Percentiles rank a stretch among this genome's conserved stretches.
These are phyloP conservation scores for Pseudorasbora parva DNA, from an alignment of 2,113 vertebrate species.

Conservation along the genomic window DNA sequence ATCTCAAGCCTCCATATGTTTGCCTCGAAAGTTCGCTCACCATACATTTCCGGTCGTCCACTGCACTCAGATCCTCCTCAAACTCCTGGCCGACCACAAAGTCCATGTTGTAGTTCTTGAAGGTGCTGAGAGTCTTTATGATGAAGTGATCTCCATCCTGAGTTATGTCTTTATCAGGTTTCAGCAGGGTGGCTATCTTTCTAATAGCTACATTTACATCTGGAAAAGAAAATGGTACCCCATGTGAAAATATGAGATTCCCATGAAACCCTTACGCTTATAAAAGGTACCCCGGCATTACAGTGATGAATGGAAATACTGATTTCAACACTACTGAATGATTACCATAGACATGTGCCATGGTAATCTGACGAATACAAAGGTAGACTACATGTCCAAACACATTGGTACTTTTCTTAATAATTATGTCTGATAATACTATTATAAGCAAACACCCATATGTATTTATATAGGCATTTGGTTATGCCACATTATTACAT, in stretches of 20 bases:
- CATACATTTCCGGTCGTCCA: constrained; percentile 95
- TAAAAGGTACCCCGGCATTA: not conserved
- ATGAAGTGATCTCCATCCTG: constrained; percentile 89
- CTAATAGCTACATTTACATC: constrained; percentile 91
- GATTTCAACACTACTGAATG: not conserved
- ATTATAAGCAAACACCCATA: too few relatives aligned
- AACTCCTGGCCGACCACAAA: constrained; percentile 92
- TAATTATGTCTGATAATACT: too few relatives aligned
- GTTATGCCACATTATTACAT: too few relatives aligned
- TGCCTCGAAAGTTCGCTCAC: constrained; percentile 55
- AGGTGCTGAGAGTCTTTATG: constrained; percentile 95
- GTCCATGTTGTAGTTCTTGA: constrained; percentile 97
- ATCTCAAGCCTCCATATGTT: not conserved
- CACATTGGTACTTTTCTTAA: too few relatives aligned
- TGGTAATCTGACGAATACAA: not conserved
- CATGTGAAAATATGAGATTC: not conserved
- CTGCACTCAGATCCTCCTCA: constrained; percentile 90
- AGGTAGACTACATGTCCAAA: not conserved
- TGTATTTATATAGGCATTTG: too few relatives aligned
- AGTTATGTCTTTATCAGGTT: constrained; percentile 92
- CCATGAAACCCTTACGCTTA: not conserved
- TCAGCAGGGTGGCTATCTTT: constrained; percentile 92
- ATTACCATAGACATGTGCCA: not conserved
- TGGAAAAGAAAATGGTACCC: constrained; percentile 60
- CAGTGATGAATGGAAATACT: not conserved